phyloP scores from a whole-genome alignment of 2,113 vertebrate species.

The Brachirus orientalis region DNA sequence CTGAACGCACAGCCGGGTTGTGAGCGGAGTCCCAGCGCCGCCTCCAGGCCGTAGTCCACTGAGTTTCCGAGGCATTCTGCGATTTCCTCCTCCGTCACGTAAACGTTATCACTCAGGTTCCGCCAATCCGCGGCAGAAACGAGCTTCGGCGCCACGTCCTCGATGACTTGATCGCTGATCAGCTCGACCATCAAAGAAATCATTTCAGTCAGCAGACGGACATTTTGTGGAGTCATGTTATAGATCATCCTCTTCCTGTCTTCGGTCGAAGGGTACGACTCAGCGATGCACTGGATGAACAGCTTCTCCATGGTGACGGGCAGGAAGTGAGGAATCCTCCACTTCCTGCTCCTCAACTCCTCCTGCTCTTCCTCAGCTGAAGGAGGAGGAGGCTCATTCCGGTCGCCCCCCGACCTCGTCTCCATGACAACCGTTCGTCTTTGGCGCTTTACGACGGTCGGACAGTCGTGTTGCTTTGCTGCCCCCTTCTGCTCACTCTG shows the following conservation, averaged over 20 bases:
- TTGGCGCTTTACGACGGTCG: too few relatives aligned
- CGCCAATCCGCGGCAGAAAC: not conserved
- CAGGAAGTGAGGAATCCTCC: not conserved
- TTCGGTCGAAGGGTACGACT: not conserved
- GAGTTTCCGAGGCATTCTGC: not conserved
- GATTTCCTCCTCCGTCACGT: not conserved
- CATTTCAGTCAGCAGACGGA: not conserved
- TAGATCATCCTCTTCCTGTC: not conserved
- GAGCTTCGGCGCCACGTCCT: not conserved
- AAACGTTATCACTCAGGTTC: not conserved
- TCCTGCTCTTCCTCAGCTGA: not conserved
- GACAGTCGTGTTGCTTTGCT: too few relatives aligned
- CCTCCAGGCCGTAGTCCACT: not conserved
- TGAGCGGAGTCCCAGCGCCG: not conserved
- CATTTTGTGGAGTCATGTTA: not conserved
- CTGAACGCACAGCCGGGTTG: not conserved
- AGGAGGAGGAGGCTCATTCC: not conserved
- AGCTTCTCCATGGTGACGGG: not conserved
- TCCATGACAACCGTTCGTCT: too few relatives aligned
- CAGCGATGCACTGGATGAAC: not conserved
- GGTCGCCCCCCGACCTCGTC: too few relatives aligned
- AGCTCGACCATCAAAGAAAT: not conserved
- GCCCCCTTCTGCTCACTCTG: too few relatives aligned
- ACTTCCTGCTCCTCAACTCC: not conserved
- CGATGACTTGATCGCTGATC: not conserved